phyloP scores from a whole-genome alignment of 2,113 vertebrate species.

The Symphodus melops region DNA sequence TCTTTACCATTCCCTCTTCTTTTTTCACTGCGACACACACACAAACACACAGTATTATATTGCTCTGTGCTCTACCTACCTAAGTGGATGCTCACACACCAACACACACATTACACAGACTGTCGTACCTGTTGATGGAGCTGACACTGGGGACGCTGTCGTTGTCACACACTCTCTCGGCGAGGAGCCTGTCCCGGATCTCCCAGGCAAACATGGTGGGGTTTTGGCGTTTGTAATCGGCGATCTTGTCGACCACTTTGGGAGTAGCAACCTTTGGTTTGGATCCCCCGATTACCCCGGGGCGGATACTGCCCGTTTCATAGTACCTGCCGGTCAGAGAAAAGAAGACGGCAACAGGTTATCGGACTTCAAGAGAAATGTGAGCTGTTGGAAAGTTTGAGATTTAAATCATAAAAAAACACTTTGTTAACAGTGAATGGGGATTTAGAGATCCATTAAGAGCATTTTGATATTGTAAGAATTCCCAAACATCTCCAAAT shows the following conservation, averaged over 20 bases:
- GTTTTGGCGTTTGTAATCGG: conserved; percentile 99
- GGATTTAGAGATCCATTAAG: too few species aligned
- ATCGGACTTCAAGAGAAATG: not conserved
- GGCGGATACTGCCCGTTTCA: conserved; percentile 98
- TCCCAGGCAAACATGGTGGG: conserved; percentile 99
- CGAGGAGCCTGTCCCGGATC: conserved; percentile 96
- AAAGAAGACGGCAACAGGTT: not conserved
- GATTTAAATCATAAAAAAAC: too few species aligned
- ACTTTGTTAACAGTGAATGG: too few species aligned
- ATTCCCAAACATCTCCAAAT: too few species aligned
- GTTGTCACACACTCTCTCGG: conserved; percentile 97
- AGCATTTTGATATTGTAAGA: too few species aligned
- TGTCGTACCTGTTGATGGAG: conserved; percentile 96
- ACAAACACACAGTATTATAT: conserved; percentile 28
- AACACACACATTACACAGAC: conserved; percentile 10
- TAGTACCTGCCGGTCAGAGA: conserved; percentile 89
- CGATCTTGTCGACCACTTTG: conserved; percentile 99
- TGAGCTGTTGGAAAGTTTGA: too few species aligned
- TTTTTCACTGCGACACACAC: conserved; percentile 26
- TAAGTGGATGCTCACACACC: conserved; percentile 3
- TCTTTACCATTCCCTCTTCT: conserved; percentile 67
- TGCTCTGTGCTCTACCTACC: conserved; percentile 28
- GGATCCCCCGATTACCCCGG: conserved; percentile 98
- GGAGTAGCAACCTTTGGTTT: conserved; percentile 99
- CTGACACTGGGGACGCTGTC: conserved; percentile 99